Evolutionary conservation across 2,113 vertebrate genomes (phyloP).

Genomic region (Grammomys surdaster): DNA sequence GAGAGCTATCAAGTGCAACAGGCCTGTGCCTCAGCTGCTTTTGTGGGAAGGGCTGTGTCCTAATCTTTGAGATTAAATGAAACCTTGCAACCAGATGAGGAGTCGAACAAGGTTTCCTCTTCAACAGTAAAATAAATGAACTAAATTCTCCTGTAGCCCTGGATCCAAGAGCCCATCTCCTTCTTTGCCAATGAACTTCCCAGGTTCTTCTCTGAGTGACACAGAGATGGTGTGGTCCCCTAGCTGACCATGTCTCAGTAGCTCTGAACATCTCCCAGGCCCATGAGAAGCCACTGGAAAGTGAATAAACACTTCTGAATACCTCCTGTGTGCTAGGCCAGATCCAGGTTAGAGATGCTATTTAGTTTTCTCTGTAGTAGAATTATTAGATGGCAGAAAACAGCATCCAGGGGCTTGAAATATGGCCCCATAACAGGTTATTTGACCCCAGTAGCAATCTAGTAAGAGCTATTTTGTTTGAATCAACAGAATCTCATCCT

Average conservation of each 20-base stretch:
- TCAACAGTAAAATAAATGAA: neutral
- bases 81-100: neutral
- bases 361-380: constrained; percentile 18
- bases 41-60: neutral
- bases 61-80: neutral
- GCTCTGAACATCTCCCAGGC: neutral
- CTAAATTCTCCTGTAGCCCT: neutral
- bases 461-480: neutral
- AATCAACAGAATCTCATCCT: constrained; percentile 35
- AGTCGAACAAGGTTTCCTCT: neutral
- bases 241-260: neutral
- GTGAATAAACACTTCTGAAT: neutral
- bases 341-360: neutral
- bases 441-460: neutral
- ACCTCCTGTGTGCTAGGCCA: neutral
- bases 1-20: neutral
- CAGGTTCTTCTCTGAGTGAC: neutral
- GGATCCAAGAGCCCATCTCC: neutral
- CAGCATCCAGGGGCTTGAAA: neutral
- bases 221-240: neutral
- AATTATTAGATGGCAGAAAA: neutral
- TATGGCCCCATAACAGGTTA: neutral
- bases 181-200: neutral
- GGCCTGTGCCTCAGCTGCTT: neutral
- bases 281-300: neutral